Base-by-base conservation (phyloP, 2,797 vertebrate species). In the Platalea minor region DNA sequence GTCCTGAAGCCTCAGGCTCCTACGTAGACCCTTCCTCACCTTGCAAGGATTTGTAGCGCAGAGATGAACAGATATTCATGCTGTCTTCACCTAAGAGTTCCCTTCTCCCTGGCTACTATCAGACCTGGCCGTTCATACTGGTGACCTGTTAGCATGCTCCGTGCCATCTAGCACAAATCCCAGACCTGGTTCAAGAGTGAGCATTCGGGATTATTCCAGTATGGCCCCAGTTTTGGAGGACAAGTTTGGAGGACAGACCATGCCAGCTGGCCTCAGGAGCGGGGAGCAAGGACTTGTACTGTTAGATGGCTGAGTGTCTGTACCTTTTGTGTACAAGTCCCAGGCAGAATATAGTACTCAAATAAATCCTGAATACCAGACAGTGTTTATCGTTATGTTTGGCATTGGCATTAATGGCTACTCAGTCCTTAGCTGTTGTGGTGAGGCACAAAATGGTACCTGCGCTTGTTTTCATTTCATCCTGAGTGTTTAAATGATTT, bases 1-100 rank as follows among this genome's bases (percentile, higher is more conserved):
- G 31, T 60, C 13, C 45, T 37, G 31, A 91, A 72, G 26, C n/a
- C 60, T 88, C 41, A 19, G 37, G 10, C 17, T 87, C 51, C 39
- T n/a, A 2, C 0, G 0, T 18, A 15, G 24, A 37, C 54, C 45
- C 9, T 57, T 85, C 53, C 57, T 87, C 31, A 25, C 3, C 59
- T 74, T 41, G 45, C 28, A 73, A 60, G n/a, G 59, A 46, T 75
- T 85, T 75, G 67, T 39, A 41, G 28, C 2, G 5, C n/a, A 45
- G 67, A 51, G 33, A 11, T 51, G 3, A 60, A 48, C 5, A 8
- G 48, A 26, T 84, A 26, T 31, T 46, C 18, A 8, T 14, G 35
- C 7, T 48, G 5, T 28, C 45, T 61, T 54, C 50, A 10, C 28
- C n/a, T 33, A 61, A 25, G 1, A 23, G 35, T n/a, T 73, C 16